Base-by-base conservation (phyloP, 2,113 vertebrate species). In the Oostethus manadensis region DNA sequence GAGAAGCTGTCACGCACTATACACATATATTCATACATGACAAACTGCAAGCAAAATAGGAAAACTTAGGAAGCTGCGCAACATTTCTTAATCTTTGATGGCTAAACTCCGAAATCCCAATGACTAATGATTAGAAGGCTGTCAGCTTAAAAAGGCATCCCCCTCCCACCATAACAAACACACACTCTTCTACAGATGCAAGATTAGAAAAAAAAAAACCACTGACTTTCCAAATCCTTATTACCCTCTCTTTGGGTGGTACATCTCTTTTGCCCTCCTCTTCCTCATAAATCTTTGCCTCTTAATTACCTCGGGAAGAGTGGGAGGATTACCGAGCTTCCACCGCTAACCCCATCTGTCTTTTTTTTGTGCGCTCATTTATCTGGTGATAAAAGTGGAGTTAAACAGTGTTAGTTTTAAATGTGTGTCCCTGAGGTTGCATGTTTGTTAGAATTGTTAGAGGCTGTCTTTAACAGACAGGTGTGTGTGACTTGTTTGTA, bases 241-340 rank as follows among this genome's bases (percentile, higher is more conserved):
- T 77, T 75, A 78, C 68, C 51, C 69, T 78, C 78, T 78, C 65
- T 62, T 60, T 72, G 66, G 79, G 76, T 77, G 76, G 74, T 70
- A 69, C 63, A 59, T 47, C 78, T 68, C 51, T 21, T 38, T 76
- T 70, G 60, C 62, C 66, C 51, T 70, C 56, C 63, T 76, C 58
- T 71, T 73, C 76, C 50, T 70, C 66, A 56, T 75, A 73, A 71
- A 82, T 82, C 57, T 66, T 68, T 46, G 53, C 59, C 61, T 78
- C 55, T 63, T 77, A 79, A 77, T 80, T 80, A 84, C 55, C 62
- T 48, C 13, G 1, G 61, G 71, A 84, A 83, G 68, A 64, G 70
- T 56, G 54, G 26, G 47, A 79, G 75, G 73, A 85, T 85, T 82
- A 81, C 69, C 55, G 56, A 58, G 58, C 68, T 44, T 71, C 65